Percentiles rank a stretch among this genome's conserved stretches.
phyloP scores from a whole-genome alignment of 2,888 invertebrate species.

The Balanococcus diminutus region DNA sequence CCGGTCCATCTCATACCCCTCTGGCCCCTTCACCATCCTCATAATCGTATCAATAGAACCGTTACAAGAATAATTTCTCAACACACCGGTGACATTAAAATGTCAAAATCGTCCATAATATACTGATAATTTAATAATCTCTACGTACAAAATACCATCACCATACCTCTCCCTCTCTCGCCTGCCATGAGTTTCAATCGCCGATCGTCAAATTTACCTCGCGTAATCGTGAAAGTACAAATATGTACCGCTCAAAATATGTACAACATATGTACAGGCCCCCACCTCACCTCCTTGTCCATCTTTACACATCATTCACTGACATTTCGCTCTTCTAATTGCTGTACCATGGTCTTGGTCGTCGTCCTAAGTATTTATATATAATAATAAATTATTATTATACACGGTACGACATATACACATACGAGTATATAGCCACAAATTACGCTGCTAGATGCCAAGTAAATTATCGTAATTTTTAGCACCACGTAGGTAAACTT shows the following conservation, averaged over 20 bases:
- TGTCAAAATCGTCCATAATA: background rate
- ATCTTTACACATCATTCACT: background rate
- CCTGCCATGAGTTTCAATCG: background rate
- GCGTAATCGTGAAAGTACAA: background rate
- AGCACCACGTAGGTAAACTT: background rate
- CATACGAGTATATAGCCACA: background rate
- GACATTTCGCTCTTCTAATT: background rate
- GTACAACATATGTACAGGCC: background rate
- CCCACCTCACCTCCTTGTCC: background rate
- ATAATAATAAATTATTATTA: background rate
- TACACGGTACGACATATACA: background rate
- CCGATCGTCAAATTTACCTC: background rate
- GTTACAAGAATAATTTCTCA: background rate
- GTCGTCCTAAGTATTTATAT: background rate
- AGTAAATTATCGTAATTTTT: constrained; percentile 1
- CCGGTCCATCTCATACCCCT: background rate
- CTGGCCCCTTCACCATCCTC: background rate
- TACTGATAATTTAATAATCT: background rate
- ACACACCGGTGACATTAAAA: background rate
- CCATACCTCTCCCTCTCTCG: background rate
- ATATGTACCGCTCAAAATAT: background rate
- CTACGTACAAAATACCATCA: background rate
- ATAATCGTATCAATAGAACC: background rate
- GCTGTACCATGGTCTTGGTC: background rate
- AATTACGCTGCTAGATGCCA: background rate